phyloP scores from a whole-genome alignment of 2,113 vertebrate species.

The Grammomys surdaster region DNA sequence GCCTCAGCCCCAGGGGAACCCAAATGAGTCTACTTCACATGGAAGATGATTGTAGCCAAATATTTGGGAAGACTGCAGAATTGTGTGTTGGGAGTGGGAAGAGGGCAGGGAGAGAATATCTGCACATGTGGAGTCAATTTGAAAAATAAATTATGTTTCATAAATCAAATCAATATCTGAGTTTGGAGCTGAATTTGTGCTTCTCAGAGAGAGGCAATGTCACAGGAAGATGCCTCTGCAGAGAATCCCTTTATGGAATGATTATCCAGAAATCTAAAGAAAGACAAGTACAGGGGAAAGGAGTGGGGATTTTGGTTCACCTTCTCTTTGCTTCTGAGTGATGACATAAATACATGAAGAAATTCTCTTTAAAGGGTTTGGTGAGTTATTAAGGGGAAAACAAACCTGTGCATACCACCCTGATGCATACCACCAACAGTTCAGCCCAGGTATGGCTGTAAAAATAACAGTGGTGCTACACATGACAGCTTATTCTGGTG shows the following conservation, averaged over 20 bases:
- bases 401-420: neutral
- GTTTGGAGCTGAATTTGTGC: neutral
- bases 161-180: neutral
- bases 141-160: slow-evolving; percentile 62
- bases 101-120: neutral
- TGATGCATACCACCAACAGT: too few relatives aligned
- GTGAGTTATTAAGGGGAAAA: neutral
- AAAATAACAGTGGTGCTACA: neutral
- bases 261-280: neutral
- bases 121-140: neutral
- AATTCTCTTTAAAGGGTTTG: neutral
- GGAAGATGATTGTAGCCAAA: neutral
- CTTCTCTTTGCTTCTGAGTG: neutral
- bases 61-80: neutral
- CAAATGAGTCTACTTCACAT: rapidly evolving
- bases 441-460: neutral
- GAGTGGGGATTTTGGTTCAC: neutral
- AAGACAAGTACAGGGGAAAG: too few relatives aligned
- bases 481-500: neutral
- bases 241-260: rapidly evolving
- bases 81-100: neutral
- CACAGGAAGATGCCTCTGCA: rapidly evolving
- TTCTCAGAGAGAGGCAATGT: neutral
- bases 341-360: neutral
- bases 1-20: too few relatives aligned